Evolutionary conservation across 2,888 invertebrate species (phyloP), one percentile per base, ranked within the genome.

Genomic region (Metalampra italica): DNA sequence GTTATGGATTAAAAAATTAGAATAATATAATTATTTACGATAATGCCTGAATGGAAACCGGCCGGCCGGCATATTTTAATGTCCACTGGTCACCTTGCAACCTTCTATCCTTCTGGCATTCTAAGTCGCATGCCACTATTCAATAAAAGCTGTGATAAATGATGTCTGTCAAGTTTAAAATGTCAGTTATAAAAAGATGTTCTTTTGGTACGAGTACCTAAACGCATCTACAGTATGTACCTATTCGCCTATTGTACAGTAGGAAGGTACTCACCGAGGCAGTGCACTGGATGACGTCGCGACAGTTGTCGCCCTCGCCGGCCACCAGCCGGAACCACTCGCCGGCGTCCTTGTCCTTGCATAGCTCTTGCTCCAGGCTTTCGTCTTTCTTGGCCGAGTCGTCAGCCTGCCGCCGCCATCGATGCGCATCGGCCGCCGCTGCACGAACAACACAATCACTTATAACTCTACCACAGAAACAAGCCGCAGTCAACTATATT

Each of bases 241-340:
- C 22, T 22, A 22, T 22, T 22, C 22, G 22, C 22, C 2, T 36
- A 36, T 36, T 11, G 11, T 36, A 9, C 9, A 39, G 50, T 51
- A 49, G 53, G 63, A 58, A 53, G 62, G 61, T 66, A 92, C 93
- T 91, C 78, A 96, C 96, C 77, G 97, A 97, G 77, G 96, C 95
- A 62, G 97, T 97, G 90, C 97, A 97, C 87, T 97, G 97, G 78
- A 97, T 97, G 78, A 97, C 97, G 90, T 97, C 97, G 81, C 97
- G 94, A 84, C 97, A 97, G 83, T 95, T 95, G 88, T 97, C 97
- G 68, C 95, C 96, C 66, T 97, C 96, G 66, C 96, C 96, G 55
- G 95, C 93, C 54, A 95, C 95, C 75, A 97, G 90, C 73, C 97
- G 93, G 91, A 97, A 97, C 97, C 97, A 97, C 89, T 97, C 97